These are phyloP conservation scores for Nomada lathburiana DNA, from an alignment of 2,888 invertebrate species.

Conservation along the genomic window DNA sequence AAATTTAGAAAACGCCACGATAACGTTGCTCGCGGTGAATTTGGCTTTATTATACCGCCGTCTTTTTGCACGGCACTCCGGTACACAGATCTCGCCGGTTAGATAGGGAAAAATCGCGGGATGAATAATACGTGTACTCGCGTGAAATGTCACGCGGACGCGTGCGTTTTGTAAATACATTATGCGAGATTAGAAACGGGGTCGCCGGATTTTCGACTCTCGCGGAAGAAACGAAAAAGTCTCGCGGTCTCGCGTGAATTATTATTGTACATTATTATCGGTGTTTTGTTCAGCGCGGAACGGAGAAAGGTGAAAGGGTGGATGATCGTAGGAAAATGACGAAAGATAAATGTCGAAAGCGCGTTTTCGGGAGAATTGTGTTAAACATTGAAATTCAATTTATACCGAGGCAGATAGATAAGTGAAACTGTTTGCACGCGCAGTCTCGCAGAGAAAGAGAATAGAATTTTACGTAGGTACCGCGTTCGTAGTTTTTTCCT, in stretches of 20 bases:
- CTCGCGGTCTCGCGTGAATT: not conserved
- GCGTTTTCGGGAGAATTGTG: too few species aligned
- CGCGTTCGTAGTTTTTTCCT: too few species aligned
- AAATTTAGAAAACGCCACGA: conserved; percentile 14
- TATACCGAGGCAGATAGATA: too few species aligned
- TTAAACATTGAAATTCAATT: too few species aligned
- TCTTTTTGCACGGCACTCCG: conserved; percentile 23
- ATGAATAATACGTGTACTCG: conserved; percentile 37
- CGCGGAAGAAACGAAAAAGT: not conserved
- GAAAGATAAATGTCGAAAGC: too few species aligned
- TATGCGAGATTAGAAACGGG: not conserved
- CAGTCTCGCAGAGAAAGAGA: too few species aligned
- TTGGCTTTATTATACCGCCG: conserved; percentile 51
- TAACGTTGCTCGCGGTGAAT: conserved; percentile 58
- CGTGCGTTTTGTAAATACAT: conserved; percentile 18
- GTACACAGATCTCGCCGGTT: conserved; percentile 20
- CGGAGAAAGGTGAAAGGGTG: too few species aligned
- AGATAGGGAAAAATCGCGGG: conserved; percentile 40
- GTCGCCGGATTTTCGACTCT: conserved; percentile 6
- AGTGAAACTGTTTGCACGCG: too few species aligned
- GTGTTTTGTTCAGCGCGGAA: too few species aligned
- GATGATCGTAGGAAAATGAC: too few species aligned
- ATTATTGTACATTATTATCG: not conserved
- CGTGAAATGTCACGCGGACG: conserved; percentile 35
- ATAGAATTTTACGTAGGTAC: too few species aligned